Conservation (phyloP, 64 coral and sea anemone genomes). For the Montipora foliosa region DNA sequence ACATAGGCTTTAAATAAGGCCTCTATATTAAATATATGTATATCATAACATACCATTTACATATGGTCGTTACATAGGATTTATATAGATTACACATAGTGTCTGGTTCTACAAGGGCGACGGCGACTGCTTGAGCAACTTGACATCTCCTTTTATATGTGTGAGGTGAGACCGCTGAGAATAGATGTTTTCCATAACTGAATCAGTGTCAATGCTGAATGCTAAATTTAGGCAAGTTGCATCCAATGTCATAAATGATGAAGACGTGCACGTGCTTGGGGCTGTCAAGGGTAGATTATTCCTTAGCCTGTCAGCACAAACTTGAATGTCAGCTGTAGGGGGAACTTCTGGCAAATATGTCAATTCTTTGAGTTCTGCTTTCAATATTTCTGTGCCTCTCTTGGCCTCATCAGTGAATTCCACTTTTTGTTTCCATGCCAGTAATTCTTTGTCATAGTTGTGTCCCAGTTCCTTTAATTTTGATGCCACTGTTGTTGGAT, state of each 20-base stretch:
- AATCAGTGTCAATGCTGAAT: not conserved
- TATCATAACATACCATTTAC: no score
- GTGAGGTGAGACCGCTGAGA: no score
- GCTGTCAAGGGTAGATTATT: not conserved
- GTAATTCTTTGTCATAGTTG: not conserved
- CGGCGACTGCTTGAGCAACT: no score
- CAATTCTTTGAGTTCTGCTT: not conserved
- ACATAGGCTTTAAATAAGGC: no score
- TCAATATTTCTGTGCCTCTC: not conserved
- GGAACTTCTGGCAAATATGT: not conserved
- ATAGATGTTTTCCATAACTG: not conserved
- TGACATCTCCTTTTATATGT: no score
- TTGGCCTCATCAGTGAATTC: not conserved
- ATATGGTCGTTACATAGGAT: no score
- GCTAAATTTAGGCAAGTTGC: not conserved
- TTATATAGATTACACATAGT: no score
- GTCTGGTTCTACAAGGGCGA: no score
- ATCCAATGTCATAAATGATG: not conserved
- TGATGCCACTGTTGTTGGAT: not conserved
- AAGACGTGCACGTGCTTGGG: no score
- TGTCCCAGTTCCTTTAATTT: not conserved
- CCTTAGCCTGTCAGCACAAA: not conserved
- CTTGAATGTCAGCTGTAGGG: not conserved
- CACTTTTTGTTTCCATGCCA: not conserved
- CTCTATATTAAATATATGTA: no score